Conservation (phyloP, 2,888 invertebrate genomes). For the Eubasilissa splendida region DNA sequence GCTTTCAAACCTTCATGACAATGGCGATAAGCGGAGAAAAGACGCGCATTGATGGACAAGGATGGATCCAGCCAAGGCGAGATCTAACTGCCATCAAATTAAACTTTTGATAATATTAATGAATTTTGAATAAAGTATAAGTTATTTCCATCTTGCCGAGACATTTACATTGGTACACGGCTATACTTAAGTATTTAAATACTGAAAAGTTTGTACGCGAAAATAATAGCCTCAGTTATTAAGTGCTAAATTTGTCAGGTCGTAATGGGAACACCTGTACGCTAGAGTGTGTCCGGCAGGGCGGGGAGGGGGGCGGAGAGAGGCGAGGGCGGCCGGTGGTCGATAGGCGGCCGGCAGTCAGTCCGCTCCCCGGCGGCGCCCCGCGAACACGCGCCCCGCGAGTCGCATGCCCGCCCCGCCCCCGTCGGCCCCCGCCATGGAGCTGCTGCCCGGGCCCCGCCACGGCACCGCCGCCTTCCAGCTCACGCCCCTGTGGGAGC, state of each 20-base stretch:
- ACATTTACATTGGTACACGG: too few relatives aligned
- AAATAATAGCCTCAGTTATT: background rate
- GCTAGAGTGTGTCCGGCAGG: conserved; percentile 24
- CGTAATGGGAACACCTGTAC: conserved; percentile 49
- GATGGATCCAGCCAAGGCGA: too few relatives aligned
- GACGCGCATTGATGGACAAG: too few relatives aligned
- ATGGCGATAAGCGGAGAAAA: too few relatives aligned
- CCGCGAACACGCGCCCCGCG: conserved; percentile 30
- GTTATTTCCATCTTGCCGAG: too few relatives aligned
- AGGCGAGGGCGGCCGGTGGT: conserved; percentile 60
- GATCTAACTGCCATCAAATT: too few relatives aligned
- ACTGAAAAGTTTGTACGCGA: too few relatives aligned
- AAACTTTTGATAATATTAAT: too few relatives aligned
- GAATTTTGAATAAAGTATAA: too few relatives aligned
- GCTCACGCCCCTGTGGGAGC: conserved; percentile 87
- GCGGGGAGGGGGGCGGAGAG: conserved; percentile 69
- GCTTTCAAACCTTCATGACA: too few relatives aligned
- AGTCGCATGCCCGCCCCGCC: conserved; percentile 30
- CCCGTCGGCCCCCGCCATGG: conserved; percentile 34
- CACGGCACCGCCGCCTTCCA: conserved; percentile 63
- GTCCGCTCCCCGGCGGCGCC: conserved; percentile 31
- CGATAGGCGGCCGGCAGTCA: conserved; percentile 42
- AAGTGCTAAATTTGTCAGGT: conserved; percentile 36
- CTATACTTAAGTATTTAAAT: too few relatives aligned
- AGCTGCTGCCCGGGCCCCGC: conserved; percentile 40